A percentile compares a stretch with the other conserved stretches of the same genome.
These are phyloP conservation scores for Mactra quadrangularis DNA, from an alignment of 1,140 invertebrate species.

Conservation along the genomic window DNA sequence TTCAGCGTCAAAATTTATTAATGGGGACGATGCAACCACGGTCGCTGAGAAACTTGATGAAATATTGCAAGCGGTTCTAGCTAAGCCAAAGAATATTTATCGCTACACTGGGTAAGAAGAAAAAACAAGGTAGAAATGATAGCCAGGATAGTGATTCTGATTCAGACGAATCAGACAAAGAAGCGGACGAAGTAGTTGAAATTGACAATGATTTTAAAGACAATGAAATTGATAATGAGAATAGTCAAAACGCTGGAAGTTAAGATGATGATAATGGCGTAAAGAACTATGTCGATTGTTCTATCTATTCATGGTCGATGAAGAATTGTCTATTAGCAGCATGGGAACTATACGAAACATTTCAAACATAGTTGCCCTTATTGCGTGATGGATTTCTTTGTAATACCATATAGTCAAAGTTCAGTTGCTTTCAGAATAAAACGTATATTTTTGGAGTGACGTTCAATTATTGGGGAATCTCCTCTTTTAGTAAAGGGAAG, in stretches of 20 bases:
- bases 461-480: no score
- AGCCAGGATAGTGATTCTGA: conserved; percentile 3
- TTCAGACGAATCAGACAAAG: neutral
- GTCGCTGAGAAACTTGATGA: neutral
- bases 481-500: no score
- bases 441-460: no score
- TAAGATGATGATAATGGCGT: no score
- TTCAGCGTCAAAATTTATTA: conserved; percentile 20
- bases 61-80: neutral
- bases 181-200: conserved; percentile 2
- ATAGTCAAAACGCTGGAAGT: neutral
- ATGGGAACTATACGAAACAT: neutral
- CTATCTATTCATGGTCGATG: no score
- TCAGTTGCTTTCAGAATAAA: no score
- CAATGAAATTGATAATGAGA: neutral
- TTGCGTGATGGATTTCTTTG: no score
- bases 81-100: conserved; percentile 19
- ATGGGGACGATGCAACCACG: neutral
- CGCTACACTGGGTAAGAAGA: conserved; percentile 17
- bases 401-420: no score
- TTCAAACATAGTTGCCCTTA: neutral
- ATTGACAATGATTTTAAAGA: neutral
- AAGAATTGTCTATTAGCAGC: neutral
- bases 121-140: neutral
- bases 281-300: no score